A percentile compares a stretch with the other conserved stretches of the same genome.
Conservation (phyloP, 2,797 vertebrate species). For the Danio jaintianensis region DNA sequence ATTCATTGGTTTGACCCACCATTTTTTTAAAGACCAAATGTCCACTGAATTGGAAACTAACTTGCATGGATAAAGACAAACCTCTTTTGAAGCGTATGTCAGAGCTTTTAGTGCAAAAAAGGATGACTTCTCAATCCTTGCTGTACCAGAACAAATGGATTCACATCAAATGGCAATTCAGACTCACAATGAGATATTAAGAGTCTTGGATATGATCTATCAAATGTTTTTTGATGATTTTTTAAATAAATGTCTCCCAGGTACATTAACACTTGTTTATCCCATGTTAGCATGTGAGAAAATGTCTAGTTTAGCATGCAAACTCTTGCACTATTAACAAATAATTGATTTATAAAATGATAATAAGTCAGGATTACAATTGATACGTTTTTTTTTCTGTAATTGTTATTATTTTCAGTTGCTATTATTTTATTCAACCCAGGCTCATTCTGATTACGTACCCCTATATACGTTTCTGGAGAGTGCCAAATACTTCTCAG, state of each 20-base stretch:
- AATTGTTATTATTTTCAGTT: too few relatives aligned
- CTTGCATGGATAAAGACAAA: constrained; percentile 85
- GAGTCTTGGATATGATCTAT: constrained; percentile 39
- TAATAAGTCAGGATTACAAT: too few relatives aligned
- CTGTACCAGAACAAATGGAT: constrained; percentile 84
- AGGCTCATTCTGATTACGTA: too few relatives aligned
- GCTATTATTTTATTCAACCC: too few relatives aligned
- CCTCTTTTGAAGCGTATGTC: constrained; percentile 84
- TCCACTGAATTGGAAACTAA: constrained; percentile 96
- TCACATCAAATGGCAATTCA: constrained; percentile 83
- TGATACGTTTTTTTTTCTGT: too few relatives aligned
- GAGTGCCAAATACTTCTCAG: too few relatives aligned
- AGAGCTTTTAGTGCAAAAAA: constrained; percentile 79
- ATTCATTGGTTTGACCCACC: constrained; percentile 99
- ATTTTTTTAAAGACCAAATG: constrained; percentile 95
- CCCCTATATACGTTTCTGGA: too few relatives aligned
- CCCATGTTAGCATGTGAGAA: background rate
- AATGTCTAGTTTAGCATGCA: background rate
- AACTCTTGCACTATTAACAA: background rate
- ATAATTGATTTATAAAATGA: background rate
- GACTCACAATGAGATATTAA: constrained; percentile 81
- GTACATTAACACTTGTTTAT: background rate
- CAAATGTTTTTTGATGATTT: constrained; percentile 28
- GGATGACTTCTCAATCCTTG: constrained; percentile 78
- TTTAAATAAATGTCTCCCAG: constrained; percentile 4